Base-by-base conservation (phyloP, 2,888 invertebrate genomes). In the Kuschelorhynchus macadamiae region DNA sequence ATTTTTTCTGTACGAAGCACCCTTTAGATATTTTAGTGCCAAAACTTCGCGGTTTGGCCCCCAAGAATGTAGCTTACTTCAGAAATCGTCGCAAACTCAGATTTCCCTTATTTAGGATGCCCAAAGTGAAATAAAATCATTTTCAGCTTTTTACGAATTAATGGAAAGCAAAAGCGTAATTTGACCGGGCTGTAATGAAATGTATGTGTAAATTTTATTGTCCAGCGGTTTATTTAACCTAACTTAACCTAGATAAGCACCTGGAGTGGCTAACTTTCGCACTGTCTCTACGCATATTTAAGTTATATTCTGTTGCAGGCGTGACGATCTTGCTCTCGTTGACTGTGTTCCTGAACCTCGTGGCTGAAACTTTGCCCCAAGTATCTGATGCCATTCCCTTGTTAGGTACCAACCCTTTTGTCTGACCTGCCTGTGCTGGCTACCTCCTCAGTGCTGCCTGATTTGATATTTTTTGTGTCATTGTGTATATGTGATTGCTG, bases 361-460 rank as follows among this genome's bases (percentile, higher is more conserved):
- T 98, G 87, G 97, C 97, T 81, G 97, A 98, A 92, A 97, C 97
- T 88, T 95, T 98, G 93, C 98, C 98, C 87, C 97, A 96, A 90
- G 98, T 98, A 87, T 98, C 98, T 87, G 98, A 98, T 89, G 97
- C 98, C 87, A 97, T 98, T 88, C 98, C 98, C 88, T 90, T 98
- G 90, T 97, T 98, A 93, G 98, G 98, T 96, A 94, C 83, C 83
- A 82, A 82, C 80, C 84, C 82, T 84, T 85, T 83, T 83, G 83
- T 84, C 83, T 83, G 83, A 83, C 83, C 82, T 84, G 83, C 84
- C 83, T 84, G 83, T 83, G 83, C 83, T 83, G 81, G 81, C 81
- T 82, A 82, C 78, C 82, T 81, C 81, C 80, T 83, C 81, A 83
- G 79, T 82, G 82, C 82, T 83, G 83, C 83, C 83, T 83, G 83